Evolutionary conservation across 1,140 invertebrate species (phyloP).

Genomic region (Bursaphelenchus mucronatus): DNA sequence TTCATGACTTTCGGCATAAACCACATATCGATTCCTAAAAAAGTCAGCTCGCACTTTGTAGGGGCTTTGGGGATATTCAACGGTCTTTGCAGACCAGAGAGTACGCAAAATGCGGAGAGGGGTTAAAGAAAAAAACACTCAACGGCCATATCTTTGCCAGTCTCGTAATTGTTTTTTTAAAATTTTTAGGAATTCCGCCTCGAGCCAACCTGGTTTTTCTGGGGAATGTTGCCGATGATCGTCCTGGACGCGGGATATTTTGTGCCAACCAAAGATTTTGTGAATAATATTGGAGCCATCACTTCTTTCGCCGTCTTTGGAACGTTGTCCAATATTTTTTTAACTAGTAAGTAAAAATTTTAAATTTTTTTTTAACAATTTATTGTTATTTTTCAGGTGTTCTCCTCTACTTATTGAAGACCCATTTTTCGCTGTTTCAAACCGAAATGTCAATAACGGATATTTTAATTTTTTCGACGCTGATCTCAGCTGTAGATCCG

Average conservation of each 20-base stretch:
- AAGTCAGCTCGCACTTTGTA: no score
- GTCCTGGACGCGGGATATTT: slow-evolving; percentile 74
- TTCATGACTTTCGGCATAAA: no score
- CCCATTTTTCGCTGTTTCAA: slow-evolving; percentile 20
- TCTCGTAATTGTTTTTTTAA: no score
- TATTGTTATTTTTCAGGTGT: no score
- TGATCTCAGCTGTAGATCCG: slow-evolving; percentile 98
- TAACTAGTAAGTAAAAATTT: no score
- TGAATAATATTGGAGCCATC: slow-evolving; percentile 91
- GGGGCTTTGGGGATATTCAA: no score
- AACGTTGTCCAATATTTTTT: slow-evolving; percentile 60
- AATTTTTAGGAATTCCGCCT: slow-evolving; percentile 11
- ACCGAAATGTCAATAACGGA: slow-evolving; percentile 68
- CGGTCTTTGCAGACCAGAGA: no score
- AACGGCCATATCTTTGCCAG: no score
- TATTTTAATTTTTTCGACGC: slow-evolving; percentile 82
- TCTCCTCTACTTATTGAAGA: background rate
- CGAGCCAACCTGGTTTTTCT: slow-evolving; percentile 47
- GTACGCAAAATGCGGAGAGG: no score
- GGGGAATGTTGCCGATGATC: slow-evolving; percentile 63
- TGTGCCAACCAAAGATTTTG: slow-evolving; percentile 90
- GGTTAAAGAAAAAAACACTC: no score
- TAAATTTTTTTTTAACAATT: no score
- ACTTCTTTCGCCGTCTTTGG: slow-evolving; percentile 85
- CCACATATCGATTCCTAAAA: no score